Conservation (phyloP, 2,113 vertebrate species). For the Plecturocebus donacophilus region DNA sequence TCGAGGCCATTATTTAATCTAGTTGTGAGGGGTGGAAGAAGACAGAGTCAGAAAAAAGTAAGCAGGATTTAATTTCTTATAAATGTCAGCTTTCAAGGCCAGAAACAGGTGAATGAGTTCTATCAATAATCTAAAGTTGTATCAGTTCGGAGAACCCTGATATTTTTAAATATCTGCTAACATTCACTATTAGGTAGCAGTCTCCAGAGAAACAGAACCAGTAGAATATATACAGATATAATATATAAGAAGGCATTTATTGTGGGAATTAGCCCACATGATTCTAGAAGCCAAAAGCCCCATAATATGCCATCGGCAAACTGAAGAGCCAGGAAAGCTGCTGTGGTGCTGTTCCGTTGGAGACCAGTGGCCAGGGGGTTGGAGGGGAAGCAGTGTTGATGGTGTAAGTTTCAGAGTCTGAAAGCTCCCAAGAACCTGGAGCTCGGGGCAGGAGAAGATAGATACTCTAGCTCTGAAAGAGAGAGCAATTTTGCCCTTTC, state of each 20-base stretch:
- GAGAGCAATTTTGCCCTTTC: not conserved
- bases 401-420: not conserved
- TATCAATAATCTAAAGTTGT: not conserved
- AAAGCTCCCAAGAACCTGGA: not conserved
- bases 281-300: not conserved
- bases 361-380: not conserved
- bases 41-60: not conserved
- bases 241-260: not conserved
- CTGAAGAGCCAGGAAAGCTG: not conserved
- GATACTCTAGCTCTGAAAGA: not conserved
- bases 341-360: not conserved
- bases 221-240: not conserved
- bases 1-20: not conserved
- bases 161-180: not conserved
- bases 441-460: not conserved
- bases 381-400: fast-evolving
- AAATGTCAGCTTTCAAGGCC: not conserved
- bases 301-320: not conserved
- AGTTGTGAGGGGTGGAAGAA: not conserved
- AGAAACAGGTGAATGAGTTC: not conserved
- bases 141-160: not conserved
- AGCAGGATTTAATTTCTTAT: not conserved
- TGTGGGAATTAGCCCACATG: not conserved
- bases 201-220: not conserved
- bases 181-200: not conserved